phyloP scores from a whole-genome alignment of 2,113 vertebrate genomes.

The Sakesphorus luctuosus region DNA sequence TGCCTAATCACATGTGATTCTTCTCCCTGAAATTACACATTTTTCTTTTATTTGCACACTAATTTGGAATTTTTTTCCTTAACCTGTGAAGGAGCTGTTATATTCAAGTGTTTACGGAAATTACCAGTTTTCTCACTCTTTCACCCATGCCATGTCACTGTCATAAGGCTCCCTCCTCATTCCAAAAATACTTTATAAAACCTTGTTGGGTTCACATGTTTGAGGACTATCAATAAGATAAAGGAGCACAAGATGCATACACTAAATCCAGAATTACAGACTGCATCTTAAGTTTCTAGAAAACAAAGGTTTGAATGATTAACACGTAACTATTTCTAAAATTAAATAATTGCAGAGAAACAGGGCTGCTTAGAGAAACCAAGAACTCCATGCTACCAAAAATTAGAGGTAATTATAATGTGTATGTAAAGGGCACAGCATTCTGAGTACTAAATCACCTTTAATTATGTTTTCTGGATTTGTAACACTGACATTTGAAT shows the following conservation, averaged over 20 bases:
- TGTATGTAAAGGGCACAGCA: conserved; percentile 16
- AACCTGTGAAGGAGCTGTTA: neutral
- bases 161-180: neutral
- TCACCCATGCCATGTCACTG: neutral
- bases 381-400: neutral
- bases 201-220: neutral
- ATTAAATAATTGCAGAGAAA: conserved; percentile 49
- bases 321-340: neutral
- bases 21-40: neutral
- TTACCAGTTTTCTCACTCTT: neutral
- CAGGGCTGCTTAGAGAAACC: neutral
- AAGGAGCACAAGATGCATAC: neutral
- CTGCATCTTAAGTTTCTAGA: neutral
- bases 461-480: conserved; percentile 58
- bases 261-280: neutral
- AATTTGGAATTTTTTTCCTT: neutral
- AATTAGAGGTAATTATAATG: conserved; percentile 40
- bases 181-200: neutral
- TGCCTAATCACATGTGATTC: neutral
- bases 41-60: neutral
- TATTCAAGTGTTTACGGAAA: fast-evolving
- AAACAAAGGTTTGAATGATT: conserved; percentile 8
- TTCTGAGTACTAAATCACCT: conserved; percentile 32
- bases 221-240: neutral
- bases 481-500: conserved; percentile 43